Conservation (phyloP, 2,113 vertebrate species). For the Heteronetta atricapilla region DNA sequence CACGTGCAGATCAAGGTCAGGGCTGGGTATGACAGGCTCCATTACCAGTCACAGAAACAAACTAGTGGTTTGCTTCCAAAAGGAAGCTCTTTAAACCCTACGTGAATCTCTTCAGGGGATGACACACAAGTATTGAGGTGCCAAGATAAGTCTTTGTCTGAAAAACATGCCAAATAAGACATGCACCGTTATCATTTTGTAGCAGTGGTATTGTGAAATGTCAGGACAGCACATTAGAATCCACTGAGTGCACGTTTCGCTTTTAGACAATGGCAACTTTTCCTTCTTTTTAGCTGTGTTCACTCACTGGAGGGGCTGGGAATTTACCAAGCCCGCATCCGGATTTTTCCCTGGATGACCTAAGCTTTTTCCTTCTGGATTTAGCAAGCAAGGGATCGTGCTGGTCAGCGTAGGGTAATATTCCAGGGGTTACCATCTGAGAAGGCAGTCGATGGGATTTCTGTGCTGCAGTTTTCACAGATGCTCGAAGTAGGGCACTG, state of each 20-base stretch:
- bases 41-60: neutral
- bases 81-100: neutral
- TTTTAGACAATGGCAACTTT: neutral
- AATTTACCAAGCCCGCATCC: neutral
- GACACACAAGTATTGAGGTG: neutral
- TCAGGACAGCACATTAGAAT: neutral
- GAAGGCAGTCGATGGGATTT: neutral
- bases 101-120: neutral
- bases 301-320: accelerated
- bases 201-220: neutral
- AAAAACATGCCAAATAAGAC: neutral
- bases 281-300: neutral
- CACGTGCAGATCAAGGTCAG: constrained; percentile 23
- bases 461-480: constrained; percentile 33
- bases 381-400: neutral
- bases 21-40: neutral
- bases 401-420: neutral
- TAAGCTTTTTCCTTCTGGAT: neutral
- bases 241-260: neutral
- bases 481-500: constrained; percentile 27
- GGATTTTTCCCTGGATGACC: neutral
- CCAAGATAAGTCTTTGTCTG: neutral
- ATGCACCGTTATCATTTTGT: neutral
- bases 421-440: neutral
- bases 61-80: neutral